phyloP scores from a whole-genome alignment of 2,113 vertebrate species.

The Rana temporaria region DNA sequence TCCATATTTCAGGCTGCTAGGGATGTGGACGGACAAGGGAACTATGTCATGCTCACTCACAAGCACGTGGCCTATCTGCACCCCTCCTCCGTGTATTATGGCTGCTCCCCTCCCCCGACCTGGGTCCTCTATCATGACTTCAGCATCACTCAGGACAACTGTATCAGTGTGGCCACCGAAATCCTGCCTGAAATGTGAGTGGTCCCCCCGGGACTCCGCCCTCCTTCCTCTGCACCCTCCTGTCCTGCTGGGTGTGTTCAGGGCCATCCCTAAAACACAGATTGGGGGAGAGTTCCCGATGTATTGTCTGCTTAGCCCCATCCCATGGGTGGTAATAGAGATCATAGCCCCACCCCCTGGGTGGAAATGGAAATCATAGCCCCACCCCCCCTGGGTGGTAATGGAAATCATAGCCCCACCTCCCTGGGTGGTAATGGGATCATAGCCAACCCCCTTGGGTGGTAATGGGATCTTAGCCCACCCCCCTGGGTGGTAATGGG shows the following conservation, averaged over 20 bases:
- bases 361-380: neutral
- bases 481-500: no score
- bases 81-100: conserved; percentile 74
- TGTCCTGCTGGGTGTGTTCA: neutral
- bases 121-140: conserved; percentile 89
- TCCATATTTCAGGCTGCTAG: conserved; percentile 71
- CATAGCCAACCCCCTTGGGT: no score
- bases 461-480: no score
- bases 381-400: no score
- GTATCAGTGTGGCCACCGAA: conserved; percentile 81
- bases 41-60: conserved; percentile 86
- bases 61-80: conserved; percentile 86
- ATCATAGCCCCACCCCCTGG: neutral
- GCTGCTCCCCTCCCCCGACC: conserved; percentile 72
- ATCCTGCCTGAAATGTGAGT: conserved; percentile 92
- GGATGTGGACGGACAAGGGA: conserved; percentile 84
- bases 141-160: conserved; percentile 87
- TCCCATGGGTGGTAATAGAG: no score
- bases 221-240: neutral
- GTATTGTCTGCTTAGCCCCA: no score
- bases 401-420: neutral
- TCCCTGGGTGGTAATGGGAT: neutral
- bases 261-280: neutral
- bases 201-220: no score
- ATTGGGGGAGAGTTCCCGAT: no score